Evolutionary conservation across 2,797 vertebrate species (phyloP).

Genomic region (Staurois parvus): DNA sequence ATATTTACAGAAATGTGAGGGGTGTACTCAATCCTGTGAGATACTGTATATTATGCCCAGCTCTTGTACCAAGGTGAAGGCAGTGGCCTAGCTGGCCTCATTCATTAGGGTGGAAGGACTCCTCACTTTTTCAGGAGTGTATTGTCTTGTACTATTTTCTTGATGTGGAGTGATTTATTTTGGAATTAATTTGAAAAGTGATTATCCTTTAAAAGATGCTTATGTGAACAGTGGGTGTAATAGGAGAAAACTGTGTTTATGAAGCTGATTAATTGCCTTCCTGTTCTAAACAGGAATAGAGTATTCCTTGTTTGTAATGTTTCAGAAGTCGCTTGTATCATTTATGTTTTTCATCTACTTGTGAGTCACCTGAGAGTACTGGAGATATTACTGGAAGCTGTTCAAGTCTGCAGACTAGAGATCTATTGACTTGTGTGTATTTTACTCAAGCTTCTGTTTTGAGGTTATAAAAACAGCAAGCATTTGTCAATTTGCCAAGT

Average conservation of each 20-base stretch:
- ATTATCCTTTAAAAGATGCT: neutral
- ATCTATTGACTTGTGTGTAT: slow-evolving; percentile 40
- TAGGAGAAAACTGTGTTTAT: neutral
- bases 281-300: neutral
- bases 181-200: too few species aligned
- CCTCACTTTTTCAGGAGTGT: too few species aligned
- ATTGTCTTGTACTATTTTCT: too few species aligned
- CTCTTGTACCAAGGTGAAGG: too few species aligned
- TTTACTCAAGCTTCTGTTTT: slow-evolving; percentile 12
- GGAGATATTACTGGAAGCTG: slow-evolving; percentile 35
- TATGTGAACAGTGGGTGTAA: neutral
- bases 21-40: too few species aligned
- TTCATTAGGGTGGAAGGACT: too few species aligned
- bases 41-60: too few species aligned
- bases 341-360: slow-evolving; percentile 23
- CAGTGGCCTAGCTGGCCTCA: too few species aligned
- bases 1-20: too few species aligned
- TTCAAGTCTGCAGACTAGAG: slow-evolving; percentile 42
- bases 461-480: slow-evolving; percentile 43
- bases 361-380: slow-evolving; percentile 32
- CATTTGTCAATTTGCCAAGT: slow-evolving; percentile 41
- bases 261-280: neutral
- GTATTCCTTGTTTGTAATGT: neutral
- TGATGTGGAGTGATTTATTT: too few species aligned
- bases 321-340: slow-evolving; percentile 6